Evolutionary conservation across 1,140 invertebrate genomes (phyloP), one percentile per base, ranked within the genome.

Genomic region (Tyrophagus putrescentiae): DNA sequence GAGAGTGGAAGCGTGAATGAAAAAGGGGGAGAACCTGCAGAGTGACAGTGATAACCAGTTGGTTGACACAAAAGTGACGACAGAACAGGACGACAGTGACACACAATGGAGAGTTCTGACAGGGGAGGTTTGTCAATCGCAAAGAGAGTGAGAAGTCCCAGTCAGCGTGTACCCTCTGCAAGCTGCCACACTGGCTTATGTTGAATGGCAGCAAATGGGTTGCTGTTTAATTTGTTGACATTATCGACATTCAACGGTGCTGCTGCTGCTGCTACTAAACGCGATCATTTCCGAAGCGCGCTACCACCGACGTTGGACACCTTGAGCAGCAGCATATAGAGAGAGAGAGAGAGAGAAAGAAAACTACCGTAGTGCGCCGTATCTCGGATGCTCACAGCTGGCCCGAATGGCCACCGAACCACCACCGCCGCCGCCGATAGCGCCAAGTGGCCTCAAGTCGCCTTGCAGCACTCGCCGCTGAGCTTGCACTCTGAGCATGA

Each of bases 211-310:
- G 36, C 36, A 13, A 39, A 39, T 39, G 13, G 36, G 21, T 21
- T 39, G 21, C 36, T n/a, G 36, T 48, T 48, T 48, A 48, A 48
- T 7, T 48, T 48, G 45, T 48, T 48, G 45, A 48, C 45, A 48
- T 48, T 48, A 18, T 21, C 7, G 7, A 48, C 7, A 48, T 48
- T 48, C 45, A 48, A 21, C n/a, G n/a, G n/a, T n/a, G n/a, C 31
- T 25, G 45, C 31, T 48, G 45, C 45, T 48, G 45, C 36, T 13
- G 13, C 21, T n/a, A n/a, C n/a, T n/a, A n/a, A n/a, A n/a, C 21
- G 36, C 36, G 36, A 29, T 21, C 18, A 18, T 21, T 48, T 48
- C 31, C 45, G 45, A 7, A 7, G 21, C 13, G 36, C 21, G 36
- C 13, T 39, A 39, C 36, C 36, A 39, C n/a, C n/a, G n/a, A n/a